These are phyloP conservation scores for Platycercus adscitus DNA, from an alignment of 2,113 vertebrate species.

Conservation along the genomic window DNA sequence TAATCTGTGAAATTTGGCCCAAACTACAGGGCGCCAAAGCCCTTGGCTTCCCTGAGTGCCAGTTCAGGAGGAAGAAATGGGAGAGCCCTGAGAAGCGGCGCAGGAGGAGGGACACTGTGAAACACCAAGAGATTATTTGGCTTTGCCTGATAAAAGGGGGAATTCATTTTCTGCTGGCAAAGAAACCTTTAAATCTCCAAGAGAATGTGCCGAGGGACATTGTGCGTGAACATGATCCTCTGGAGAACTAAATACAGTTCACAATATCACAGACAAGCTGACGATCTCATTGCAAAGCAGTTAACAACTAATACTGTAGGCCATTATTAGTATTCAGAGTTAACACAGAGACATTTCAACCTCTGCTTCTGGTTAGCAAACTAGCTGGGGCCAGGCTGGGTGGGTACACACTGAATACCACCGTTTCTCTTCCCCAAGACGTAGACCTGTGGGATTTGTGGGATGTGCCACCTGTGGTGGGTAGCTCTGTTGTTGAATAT, in stretches of 20 bases:
- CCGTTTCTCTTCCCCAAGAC: neutral
- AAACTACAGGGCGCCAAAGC: neutral
- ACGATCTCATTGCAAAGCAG: neutral
- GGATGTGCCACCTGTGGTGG: rapidly evolving
- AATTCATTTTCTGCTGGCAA: slow-evolving; percentile 60
- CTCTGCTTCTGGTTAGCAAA: neutral
- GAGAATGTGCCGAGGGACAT: slow-evolving; percentile 48
- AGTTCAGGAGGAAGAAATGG: slow-evolving; percentile 19
- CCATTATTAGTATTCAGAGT: neutral
- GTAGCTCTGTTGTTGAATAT: neutral
- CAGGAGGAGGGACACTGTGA: slow-evolving; percentile 9
- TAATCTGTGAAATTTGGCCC: slow-evolving; percentile 59
- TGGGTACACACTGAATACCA: neutral
- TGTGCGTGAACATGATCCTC: slow-evolving; percentile 12
- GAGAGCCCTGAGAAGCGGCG: slow-evolving; percentile 29
- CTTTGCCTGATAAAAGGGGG: slow-evolving; percentile 37
- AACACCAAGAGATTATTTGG: slow-evolving; percentile 15
- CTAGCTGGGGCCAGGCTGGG: neutral
- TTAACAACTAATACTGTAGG: neutral
- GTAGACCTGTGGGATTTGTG: neutral
- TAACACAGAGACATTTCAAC: neutral
- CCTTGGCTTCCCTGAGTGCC: neutral
- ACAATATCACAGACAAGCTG: neutral
- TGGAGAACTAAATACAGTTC: neutral
- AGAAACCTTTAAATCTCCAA: slow-evolving; percentile 42